Evolutionary conservation across 37 sponge, comb jelly and placozoan genomes (phyloP).

Genomic region (Cladorhizidae sp.): DNA sequence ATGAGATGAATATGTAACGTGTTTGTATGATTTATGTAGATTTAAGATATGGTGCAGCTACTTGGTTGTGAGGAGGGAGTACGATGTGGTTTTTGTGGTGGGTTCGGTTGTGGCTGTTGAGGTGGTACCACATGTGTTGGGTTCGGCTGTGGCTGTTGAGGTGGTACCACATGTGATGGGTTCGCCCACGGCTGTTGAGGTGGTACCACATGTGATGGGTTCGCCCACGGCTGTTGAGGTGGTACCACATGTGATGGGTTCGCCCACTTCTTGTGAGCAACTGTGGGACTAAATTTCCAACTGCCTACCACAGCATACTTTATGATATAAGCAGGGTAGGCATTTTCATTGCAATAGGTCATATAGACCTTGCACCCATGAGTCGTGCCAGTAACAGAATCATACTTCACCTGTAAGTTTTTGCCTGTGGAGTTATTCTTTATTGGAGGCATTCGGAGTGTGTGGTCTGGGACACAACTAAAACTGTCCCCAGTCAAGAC

Average conservation of each 20-base stretch:
- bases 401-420: slow-evolving; percentile 53
- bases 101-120: not conserved
- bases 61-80: not conserved
- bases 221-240: no score
- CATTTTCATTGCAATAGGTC: slow-evolving; percentile 76
- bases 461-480: slow-evolving; percentile 15
- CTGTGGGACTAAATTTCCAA: no score
- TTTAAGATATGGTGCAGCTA: not conserved
- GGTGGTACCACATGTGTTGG: not conserved
- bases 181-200: not conserved
- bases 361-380: slow-evolving; percentile 57
- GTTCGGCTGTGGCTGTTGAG: not conserved
- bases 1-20: no score
- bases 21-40: not conserved
- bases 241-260: no score
- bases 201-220: no score
- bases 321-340: slow-evolving; percentile 81
- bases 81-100: not conserved
- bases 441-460: slow-evolving; percentile 64
- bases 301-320: slow-evolving; percentile 9
- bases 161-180: not conserved
- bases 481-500: slow-evolving; percentile 64
- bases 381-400: slow-evolving; percentile 75
- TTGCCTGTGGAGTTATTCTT: slow-evolving; percentile 6
- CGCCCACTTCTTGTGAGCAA: no score